A percentile compares a stretch with the other conserved stretches of the same genome.
Evolutionary conservation across 2,888 invertebrate genomes (phyloP).

Genomic region (Hymenopus coronatus): DNA sequence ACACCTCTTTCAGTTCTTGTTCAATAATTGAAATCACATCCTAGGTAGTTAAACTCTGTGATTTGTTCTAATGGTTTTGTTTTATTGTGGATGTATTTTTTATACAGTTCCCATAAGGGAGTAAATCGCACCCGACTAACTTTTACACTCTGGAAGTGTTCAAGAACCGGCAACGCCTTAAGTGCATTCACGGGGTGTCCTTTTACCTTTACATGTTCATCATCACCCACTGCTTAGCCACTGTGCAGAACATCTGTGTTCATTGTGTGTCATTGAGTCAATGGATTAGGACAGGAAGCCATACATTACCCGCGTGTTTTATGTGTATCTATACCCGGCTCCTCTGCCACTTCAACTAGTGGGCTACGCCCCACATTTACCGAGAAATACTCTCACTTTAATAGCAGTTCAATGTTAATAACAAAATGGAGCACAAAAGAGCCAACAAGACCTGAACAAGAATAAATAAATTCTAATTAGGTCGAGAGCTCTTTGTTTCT

Average conservation of each 20-base stretch:
- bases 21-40: too few relatives aligned
- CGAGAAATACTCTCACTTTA: background rate
- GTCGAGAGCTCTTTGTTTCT: background rate
- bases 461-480: background rate
- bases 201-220: background rate
- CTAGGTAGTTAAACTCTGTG: too few relatives aligned
- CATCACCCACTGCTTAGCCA: background rate
- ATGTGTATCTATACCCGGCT: background rate
- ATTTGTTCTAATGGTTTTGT: too few relatives aligned
- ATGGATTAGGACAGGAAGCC: background rate
- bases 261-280: background rate
- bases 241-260: background rate
- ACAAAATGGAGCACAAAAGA: background rate
- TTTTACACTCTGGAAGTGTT: too few relatives aligned
- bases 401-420: background rate
- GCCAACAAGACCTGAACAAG: background rate
- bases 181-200: background rate
- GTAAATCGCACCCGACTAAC: too few relatives aligned
- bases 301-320: background rate
- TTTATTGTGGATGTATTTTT: too few relatives aligned
- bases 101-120: too few relatives aligned
- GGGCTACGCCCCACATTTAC: background rate
- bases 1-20: too few relatives aligned
- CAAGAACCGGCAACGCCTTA: too few relatives aligned
- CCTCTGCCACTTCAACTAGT: background rate